Evolutionary conservation across 2,113 vertebrate genomes (phyloP).

Genomic region (Brachyhypopomus gauderio): DNA sequence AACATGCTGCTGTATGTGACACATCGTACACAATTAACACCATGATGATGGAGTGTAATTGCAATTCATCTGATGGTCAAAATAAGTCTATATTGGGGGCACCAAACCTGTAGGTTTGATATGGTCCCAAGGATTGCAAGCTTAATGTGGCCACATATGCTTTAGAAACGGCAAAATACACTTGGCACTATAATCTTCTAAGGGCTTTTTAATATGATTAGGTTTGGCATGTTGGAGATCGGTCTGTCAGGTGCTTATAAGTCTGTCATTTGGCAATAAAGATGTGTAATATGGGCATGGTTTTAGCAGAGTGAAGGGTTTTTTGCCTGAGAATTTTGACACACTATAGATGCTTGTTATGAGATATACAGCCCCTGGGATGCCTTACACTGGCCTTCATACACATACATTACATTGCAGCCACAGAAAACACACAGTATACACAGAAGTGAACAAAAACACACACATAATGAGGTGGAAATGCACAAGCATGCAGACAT

Average conservation of each 20-base stretch:
- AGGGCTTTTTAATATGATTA: not conserved
- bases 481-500: not conserved
- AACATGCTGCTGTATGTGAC: slow-evolving; percentile 6
- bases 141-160: not conserved
- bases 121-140: not conserved
- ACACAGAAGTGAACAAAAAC: no score
- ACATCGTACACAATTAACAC: slow-evolving; percentile 13
- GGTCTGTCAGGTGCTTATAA: not conserved
- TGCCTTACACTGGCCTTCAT: not conserved
- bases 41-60: not conserved
- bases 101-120: not conserved
- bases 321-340: no score
- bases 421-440: no score
- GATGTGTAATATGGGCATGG: no score
- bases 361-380: no score
- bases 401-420: not conserved
- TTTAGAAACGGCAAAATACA: not conserved
- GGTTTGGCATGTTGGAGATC: no score
- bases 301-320: no score
- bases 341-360: not conserved
- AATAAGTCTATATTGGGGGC: not conserved
- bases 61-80: not conserved
- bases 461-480: not conserved
- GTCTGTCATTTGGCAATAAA: no score
- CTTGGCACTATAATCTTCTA: no score